Evolutionary conservation across 2,888 invertebrate species (phyloP).

Genomic region (Synanthedon formicaeformis): DNA sequence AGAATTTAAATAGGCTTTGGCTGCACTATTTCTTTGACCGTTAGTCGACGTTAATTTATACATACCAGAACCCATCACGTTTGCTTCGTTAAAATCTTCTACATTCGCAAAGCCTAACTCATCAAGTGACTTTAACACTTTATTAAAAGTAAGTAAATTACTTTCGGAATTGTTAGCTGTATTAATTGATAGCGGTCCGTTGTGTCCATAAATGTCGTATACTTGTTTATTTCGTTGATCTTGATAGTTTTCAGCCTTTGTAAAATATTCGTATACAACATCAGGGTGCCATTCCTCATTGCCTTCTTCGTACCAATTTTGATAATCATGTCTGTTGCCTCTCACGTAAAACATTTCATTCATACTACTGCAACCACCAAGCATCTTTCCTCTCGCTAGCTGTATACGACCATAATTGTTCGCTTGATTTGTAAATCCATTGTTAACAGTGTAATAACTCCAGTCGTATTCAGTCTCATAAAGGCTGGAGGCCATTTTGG

Average conservation of each 20-base stretch:
- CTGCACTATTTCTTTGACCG: constrained; percentile 58
- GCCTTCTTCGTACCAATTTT: constrained; percentile 63
- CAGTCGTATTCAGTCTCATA: constrained; percentile 74
- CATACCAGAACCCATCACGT: constrained; percentile 54
- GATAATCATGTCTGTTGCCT: constrained; percentile 60
- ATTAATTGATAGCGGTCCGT: constrained; percentile 57
- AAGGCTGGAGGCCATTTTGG: constrained; percentile 3
- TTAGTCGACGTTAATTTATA: constrained; percentile 49
- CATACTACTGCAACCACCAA: constrained; percentile 69
- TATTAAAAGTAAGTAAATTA: constrained; percentile 25
- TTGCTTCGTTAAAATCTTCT: constrained; percentile 44
- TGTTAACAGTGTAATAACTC: constrained; percentile 84
- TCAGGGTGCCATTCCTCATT: constrained; percentile 69
- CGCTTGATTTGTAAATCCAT: constrained; percentile 78
- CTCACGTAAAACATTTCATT: constrained; percentile 71
- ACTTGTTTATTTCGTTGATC: constrained; percentile 19
- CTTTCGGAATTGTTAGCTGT: constrained; percentile 48
- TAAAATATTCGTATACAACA: constrained; percentile 53
- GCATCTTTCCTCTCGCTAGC: constrained; percentile 74
- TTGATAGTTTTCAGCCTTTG: constrained; percentile 59
- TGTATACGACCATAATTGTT: constrained; percentile 28
- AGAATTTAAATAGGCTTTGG: constrained; percentile 51
- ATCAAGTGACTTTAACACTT: constrained; percentile 39
- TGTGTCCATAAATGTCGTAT: constrained; percentile 32
- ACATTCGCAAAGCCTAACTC: constrained; percentile 49